A percentile compares a stretch with the other conserved stretches of the same genome.
Evolutionary conservation across 2,113 vertebrate genomes (phyloP).

Genomic region (Saccopteryx bilineata): DNA sequence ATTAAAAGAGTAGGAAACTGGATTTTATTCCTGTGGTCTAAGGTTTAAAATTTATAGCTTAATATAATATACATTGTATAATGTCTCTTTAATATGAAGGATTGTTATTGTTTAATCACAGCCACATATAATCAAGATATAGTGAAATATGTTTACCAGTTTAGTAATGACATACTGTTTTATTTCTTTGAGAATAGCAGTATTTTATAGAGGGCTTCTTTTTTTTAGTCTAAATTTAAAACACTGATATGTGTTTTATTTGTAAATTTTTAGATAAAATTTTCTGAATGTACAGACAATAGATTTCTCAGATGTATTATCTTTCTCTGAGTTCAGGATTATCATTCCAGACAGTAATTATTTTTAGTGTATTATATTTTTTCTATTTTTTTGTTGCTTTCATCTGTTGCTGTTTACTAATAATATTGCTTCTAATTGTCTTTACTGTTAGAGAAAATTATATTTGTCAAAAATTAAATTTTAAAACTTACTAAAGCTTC

Average conservation of each 20-base stretch:
- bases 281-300: background rate
- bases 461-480: background rate
- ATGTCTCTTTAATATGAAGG: background rate
- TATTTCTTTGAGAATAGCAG: background rate
- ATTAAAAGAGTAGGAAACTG: background rate
- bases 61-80: background rate
- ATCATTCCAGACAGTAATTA: background rate
- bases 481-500: background rate
- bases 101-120: background rate
- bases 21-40: background rate
- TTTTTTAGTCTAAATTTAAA: background rate
- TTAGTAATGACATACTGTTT: background rate
- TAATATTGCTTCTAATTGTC: background rate
- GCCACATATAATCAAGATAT: background rate
- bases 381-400: background rate
- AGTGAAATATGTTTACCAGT: background rate
- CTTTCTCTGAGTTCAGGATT: background rate
- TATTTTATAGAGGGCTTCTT: background rate
- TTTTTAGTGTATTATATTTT: background rate
- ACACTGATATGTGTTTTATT: background rate
- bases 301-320: background rate
- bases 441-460: background rate
- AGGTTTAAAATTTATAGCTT: background rate
- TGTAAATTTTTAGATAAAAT: background rate
- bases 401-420: fast-evolving